Conservation (phyloP, 1,140 invertebrate species). For the Euura saliciscinereae region DNA sequence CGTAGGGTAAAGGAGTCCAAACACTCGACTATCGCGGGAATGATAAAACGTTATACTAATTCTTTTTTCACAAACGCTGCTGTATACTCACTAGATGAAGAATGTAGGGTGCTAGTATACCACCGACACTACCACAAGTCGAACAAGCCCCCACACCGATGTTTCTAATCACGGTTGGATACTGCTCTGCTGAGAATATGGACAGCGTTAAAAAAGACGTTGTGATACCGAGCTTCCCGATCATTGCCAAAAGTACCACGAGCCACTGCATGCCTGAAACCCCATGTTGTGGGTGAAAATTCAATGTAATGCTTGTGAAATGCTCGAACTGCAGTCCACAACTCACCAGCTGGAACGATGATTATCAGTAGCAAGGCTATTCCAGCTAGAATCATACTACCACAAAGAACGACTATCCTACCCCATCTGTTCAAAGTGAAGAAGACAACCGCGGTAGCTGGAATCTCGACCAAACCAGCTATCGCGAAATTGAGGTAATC, state of each 20-base stretch:
- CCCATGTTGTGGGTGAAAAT: slow-evolving; percentile 25
- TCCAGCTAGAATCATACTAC: too few species aligned
- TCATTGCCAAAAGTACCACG: slow-evolving; percentile 73
- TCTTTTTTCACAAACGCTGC: too few species aligned
- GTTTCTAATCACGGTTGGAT: slow-evolving; percentile 82
- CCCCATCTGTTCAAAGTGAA: slow-evolving; percentile 70
- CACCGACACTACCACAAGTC: slow-evolving; percentile 77
- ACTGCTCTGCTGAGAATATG: slow-evolving; percentile 82
- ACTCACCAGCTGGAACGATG: slow-evolving; percentile 65
- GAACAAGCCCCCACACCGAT: slow-evolving; percentile 79
- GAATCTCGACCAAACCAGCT: slow-evolving; percentile 79
- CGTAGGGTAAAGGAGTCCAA: slow-evolving; percentile 72
- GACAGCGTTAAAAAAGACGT: slow-evolving; percentile 82
- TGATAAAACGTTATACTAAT: too few species aligned
- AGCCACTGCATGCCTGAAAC: slow-evolving; percentile 65
- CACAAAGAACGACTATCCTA: too few species aligned
- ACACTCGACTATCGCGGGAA: slow-evolving; percentile 52
- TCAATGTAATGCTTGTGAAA: slow-evolving; percentile 15
- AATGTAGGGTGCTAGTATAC: slow-evolving; percentile 76
- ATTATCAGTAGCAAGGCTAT: too few species aligned
- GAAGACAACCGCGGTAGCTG: slow-evolving; percentile 73
- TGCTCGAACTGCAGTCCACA: background rate
- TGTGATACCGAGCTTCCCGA: slow-evolving; percentile 83
- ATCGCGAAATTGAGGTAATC: slow-evolving; percentile 79
- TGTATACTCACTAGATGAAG: slow-evolving; percentile 63